Evolutionary conservation across 2,888 invertebrate genomes (phyloP).

Genomic region (Pristionchus arcanus): DNA sequence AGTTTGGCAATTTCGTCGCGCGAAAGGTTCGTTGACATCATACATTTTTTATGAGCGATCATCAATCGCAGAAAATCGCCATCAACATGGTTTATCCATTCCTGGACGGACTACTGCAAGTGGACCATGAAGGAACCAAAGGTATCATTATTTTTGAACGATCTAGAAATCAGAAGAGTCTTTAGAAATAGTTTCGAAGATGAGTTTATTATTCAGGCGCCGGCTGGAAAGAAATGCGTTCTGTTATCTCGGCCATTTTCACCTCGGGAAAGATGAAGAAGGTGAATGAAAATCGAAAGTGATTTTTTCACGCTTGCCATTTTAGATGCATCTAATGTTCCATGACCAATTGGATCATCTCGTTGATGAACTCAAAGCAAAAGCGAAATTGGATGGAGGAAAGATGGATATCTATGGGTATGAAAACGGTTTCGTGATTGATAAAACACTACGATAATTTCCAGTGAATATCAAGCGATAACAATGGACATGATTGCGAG

Average conservation of each 20-base stretch:
- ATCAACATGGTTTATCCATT: slow-evolving; percentile 54
- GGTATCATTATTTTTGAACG: neutral
- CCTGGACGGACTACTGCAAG: slow-evolving; percentile 50
- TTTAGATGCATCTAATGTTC: slow-evolving; percentile 60
- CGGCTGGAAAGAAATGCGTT: slow-evolving; percentile 85
- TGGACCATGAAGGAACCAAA: slow-evolving; percentile 54
- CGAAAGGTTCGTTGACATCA: slow-evolving; percentile 56
- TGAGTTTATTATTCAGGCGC: slow-evolving; percentile 62
- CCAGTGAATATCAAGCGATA: slow-evolving; percentile 73
- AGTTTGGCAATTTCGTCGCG: slow-evolving; percentile 72
- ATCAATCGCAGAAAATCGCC: slow-evolving; percentile 34
- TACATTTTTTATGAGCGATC: too few relatives aligned
- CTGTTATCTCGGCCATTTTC: slow-evolving; percentile 85
- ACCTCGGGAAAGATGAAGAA: slow-evolving; percentile 85
- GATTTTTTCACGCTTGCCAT: neutral
- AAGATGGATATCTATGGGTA: slow-evolving; percentile 52
- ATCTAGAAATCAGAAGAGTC: neutral
- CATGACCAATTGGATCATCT: slow-evolving; percentile 57
- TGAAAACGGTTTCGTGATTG: neutral
- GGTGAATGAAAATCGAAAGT: slow-evolving; percentile 52
- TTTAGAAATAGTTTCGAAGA: too few relatives aligned
- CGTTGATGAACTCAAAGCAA: slow-evolving; percentile 19
- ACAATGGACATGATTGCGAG: slow-evolving; percentile 73
- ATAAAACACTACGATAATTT: neutral
- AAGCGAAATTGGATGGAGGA: slow-evolving; percentile 17